These are phyloP conservation scores for Cliona cf. orientalis DNA, from an alignment of 37 sponge, comb jelly and placozoan species.

Conservation along the genomic window DNA sequence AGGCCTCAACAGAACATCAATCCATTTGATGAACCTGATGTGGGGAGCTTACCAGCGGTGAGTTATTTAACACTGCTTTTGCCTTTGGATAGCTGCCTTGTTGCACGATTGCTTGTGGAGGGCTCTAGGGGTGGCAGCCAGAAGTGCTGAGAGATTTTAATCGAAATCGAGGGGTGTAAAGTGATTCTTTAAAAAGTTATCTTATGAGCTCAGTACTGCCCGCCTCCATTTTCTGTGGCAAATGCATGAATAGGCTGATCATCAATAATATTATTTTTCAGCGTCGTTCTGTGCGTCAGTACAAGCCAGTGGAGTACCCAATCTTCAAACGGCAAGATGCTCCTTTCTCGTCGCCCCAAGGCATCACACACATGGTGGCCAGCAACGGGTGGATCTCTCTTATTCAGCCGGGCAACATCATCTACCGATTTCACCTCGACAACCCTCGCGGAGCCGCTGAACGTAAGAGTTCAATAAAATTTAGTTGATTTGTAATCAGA, in stretches of 20 bases:
- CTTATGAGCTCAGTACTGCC: not conserved
- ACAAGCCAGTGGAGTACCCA: constrained; percentile 25
- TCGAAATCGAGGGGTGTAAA: too few relatives aligned
- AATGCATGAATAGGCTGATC: constrained; percentile 13
- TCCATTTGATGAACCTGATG: constrained; percentile 39
- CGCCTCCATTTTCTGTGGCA: not conserved
- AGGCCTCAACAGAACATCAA: not conserved
- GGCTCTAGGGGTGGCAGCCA: too few relatives aligned
- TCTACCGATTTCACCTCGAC: constrained; percentile 29
- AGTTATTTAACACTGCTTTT: not conserved
- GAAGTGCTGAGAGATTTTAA: too few relatives aligned
- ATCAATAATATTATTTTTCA: too few relatives aligned
- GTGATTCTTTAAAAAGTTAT: not conserved
- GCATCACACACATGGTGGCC: constrained; percentile 47
- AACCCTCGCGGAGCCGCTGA: constrained; percentile 13
- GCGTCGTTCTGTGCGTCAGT: not conserved
- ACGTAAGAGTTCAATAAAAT: constrained; percentile 39
- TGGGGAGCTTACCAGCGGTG: constrained; percentile 7
- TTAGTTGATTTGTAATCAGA: too few relatives aligned
- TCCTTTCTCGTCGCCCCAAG: not conserved
- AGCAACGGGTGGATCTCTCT: constrained; percentile 33
- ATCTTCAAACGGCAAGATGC: constrained; percentile 55
- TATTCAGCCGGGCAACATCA: constrained; percentile 46
- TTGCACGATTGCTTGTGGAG: too few relatives aligned
- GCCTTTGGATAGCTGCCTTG: too few relatives aligned